Conservation (phyloP, 2,888 invertebrate species). For the Andrena fulva region DNA sequence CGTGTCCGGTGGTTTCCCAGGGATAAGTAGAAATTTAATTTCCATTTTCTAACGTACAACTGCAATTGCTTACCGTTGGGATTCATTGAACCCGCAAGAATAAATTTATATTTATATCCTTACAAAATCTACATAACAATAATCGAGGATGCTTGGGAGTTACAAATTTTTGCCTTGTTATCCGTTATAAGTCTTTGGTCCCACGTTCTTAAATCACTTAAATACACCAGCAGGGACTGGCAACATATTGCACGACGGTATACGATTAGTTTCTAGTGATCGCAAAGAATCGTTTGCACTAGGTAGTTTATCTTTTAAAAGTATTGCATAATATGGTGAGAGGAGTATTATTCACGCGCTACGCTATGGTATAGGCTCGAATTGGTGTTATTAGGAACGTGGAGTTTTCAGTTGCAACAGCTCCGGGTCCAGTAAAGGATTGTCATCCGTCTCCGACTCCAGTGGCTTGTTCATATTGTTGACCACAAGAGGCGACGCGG, state of each 20-base stretch:
- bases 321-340: conserved; percentile 25
- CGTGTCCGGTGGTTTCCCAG: conserved; percentile 3
- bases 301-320: conserved; percentile 19
- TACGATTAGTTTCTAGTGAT: conserved; percentile 24
- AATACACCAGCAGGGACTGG: conserved; percentile 10
- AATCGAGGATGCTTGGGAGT: conserved; percentile 32
- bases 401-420: conserved; percentile 82
- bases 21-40: conserved; percentile 49
- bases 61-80: conserved; percentile 20
- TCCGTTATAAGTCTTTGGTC: conserved; percentile 50
- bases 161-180: conserved; percentile 28
- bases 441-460: conserved; percentile 79
- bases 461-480: conserved; percentile 81
- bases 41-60: conserved; percentile 46
- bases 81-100: conserved; percentile 37
- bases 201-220: conserved; percentile 32
- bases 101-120: conserved; percentile 50
- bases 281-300: conserved; percentile 21
- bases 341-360: conserved; percentile 37
- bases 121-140: conserved; percentile 70
- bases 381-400: conserved; percentile 77
- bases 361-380: conserved; percentile 43
- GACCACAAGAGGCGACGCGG: conserved; percentile 80
- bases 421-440: conserved; percentile 82
- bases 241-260: conserved; percentile 49